These are phyloP conservation scores for Stratiolaelaps scimitus DNA, from an alignment of 1,140 invertebrate species.

Conservation along the genomic window DNA sequence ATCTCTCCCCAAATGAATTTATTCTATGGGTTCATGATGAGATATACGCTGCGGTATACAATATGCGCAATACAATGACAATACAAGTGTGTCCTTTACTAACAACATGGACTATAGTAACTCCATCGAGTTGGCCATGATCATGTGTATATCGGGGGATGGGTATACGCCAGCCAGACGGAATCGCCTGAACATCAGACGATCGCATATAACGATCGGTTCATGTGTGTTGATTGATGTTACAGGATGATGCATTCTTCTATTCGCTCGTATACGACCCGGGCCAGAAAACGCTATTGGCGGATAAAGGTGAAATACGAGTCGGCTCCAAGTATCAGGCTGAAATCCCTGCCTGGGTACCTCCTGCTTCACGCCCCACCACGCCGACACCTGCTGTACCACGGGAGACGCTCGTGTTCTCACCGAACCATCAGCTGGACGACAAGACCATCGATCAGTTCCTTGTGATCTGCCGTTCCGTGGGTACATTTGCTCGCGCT, in stretches of 20 bases:
- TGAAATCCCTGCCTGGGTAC: conserved; percentile 47
- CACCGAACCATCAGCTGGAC: conserved; percentile 75
- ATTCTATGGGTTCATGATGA: too few species aligned
- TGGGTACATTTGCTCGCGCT: conserved; percentile 95
- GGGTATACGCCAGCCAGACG: too few species aligned
- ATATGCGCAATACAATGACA: too few species aligned
- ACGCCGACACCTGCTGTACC: conserved; percentile 38
- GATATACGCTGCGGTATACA: too few species aligned
- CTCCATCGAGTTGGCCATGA: too few species aligned
- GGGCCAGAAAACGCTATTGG: conserved; percentile 90
- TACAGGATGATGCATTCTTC: conserved; percentile 82
- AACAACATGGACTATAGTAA: too few species aligned
- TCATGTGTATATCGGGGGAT: too few species aligned
- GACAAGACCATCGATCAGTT: conserved; percentile 98
- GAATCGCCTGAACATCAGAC: too few species aligned
- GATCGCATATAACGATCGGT: conserved; percentile 2
- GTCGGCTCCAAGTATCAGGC: conserved; percentile 93
- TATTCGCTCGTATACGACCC: conserved; percentile 99
- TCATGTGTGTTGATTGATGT: conserved; percentile 39
- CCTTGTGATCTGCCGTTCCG: conserved; percentile 87
- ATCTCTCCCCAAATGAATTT: too few species aligned
- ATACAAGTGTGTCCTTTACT: too few species aligned
- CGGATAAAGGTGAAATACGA: conserved; percentile 90
- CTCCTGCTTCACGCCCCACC: background rate
- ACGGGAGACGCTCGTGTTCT: conserved; percentile 85